phyloP scores from a whole-genome alignment of 2,113 vertebrate species.

The Onychorhynchus coronatus region DNA sequence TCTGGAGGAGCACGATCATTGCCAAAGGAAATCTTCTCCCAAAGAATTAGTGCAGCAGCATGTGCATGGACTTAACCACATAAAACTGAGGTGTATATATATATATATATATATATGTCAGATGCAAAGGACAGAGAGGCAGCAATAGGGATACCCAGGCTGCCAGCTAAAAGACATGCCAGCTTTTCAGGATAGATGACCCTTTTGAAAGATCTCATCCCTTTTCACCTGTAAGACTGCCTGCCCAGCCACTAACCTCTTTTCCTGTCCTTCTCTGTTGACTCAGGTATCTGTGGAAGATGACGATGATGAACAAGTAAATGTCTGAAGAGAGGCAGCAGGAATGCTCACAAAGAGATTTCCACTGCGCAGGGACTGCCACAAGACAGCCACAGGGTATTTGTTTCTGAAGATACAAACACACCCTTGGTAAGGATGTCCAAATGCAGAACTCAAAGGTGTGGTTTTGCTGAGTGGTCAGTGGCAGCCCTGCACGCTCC shows the following conservation, averaged over 20 bases:
- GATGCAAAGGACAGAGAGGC: neutral
- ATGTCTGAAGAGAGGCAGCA: neutral
- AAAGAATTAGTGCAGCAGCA: neutral
- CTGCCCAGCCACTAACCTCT: neutral
- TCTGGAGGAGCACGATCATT: neutral
- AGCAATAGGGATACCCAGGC: neutral
- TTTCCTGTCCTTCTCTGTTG: neutral
- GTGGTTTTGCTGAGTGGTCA: neutral
- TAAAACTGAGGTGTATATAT: neutral
- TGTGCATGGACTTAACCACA: neutral
- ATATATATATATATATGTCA: accelerated
- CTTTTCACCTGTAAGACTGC: neutral
- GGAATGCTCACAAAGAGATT: neutral
- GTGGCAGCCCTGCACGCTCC: neutral
- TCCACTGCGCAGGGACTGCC: neutral
- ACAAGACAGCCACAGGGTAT: neutral
- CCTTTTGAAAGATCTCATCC: neutral
- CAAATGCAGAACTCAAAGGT: neutral
- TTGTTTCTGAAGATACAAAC: neutral
- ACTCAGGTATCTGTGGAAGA: neutral
- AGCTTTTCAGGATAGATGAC: neutral
- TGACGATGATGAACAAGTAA: neutral
- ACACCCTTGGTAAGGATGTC: neutral
- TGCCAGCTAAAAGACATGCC: neutral
- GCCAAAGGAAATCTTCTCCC: neutral